Conservation (phyloP, 2,113 vertebrate genomes). For the Dicaeum eximium region DNA sequence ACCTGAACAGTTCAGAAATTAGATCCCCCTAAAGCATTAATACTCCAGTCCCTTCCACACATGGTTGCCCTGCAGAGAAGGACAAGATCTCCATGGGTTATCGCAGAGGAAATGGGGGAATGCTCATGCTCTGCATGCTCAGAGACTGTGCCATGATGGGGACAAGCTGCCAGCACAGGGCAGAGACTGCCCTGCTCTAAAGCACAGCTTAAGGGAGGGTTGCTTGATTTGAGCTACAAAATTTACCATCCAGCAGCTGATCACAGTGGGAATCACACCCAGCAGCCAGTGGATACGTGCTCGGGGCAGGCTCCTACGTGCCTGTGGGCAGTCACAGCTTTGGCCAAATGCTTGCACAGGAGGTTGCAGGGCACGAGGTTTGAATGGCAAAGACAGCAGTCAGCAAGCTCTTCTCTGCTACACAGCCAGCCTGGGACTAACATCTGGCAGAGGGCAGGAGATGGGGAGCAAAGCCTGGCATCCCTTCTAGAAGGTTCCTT, state of each 20-base stretch:
- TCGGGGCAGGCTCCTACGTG: not conserved
- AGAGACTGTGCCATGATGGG: fast-evolving
- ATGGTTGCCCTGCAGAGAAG: not conserved
- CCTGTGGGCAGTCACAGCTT: not conserved
- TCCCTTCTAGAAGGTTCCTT: not conserved
- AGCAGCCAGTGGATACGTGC: fast-evolving
- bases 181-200: not conserved
- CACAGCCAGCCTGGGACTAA: not conserved
- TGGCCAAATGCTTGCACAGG: not conserved
- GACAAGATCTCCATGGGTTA: not conserved
- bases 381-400: not conserved
- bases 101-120: not conserved
- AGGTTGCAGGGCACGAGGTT: constrained; percentile 12
- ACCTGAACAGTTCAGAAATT: not conserved
- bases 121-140: not conserved
- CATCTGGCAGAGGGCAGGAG: not conserved
- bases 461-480: not conserved
- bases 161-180: not conserved
- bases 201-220: not conserved
- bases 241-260: not conserved
- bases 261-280: not conserved
- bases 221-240: not conserved
- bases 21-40: not conserved
- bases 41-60: not conserved
- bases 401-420: not conserved